Base-by-base conservation (phyloP, 1,140 invertebrate genomes). In the Lepidurus packardi region DNA sequence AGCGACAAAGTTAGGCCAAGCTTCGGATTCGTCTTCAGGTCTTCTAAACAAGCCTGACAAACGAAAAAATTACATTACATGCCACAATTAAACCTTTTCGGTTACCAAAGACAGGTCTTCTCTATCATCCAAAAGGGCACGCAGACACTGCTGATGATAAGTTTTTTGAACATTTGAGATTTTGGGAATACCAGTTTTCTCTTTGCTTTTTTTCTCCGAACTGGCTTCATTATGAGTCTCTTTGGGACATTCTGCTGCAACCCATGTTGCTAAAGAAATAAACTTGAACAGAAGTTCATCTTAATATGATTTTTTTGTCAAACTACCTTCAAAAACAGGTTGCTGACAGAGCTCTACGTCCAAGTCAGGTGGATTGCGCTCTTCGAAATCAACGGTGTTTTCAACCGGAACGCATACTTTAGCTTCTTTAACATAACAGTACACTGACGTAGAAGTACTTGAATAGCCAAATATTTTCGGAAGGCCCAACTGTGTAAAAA, bases 401-500 rank as follows among this genome's bases (percentile, higher is more conserved):
- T 79, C 78, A 24, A 41, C 75, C 41, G 44, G 34, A 7, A 77
- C 21, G 34, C 16, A 77, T 7, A 79, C 73, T 8, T 79, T 76
- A 4, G 78, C 75, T 21, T 78, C 78, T 78, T 24, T 43, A 42
- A 78, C 73, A 24, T 16, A 74, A 16, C 16, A 42, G 43, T 53
- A 77, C 45, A 78, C 65, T 7, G 43, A 25, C 4, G 21, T 21
- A 8, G 43, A 77, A 21, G n/a, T n/a, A 77, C 75, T 21, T 21
- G 41, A 73, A 9, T 79, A 73, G 9, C 79, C 79, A 79, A 74
- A 74, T 13, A 80, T 47, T 73, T 78, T 77, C 34, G 47, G 76
- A n/a, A 78, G 73, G 74, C 78, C 77, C 34, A 75, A 74, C 79
- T 74, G 78, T 7, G 44, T 43, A 42, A 80, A 53, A n/a, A 78